Evolutionary conservation across 2,888 invertebrate genomes (phyloP).

Genomic region (Drosophila borealis): DNA sequence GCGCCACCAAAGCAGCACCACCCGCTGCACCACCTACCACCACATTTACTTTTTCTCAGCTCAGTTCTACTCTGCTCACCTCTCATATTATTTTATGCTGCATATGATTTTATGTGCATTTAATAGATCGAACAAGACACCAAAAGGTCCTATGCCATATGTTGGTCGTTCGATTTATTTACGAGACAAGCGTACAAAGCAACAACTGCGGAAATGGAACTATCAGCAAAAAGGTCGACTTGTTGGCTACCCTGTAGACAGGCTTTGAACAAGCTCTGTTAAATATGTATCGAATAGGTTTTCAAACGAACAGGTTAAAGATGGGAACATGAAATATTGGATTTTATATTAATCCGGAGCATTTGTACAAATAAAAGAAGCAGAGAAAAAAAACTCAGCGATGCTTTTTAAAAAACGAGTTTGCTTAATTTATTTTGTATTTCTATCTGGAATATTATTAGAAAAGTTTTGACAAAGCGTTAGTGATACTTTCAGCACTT

Average conservation of each 20-base stretch:
- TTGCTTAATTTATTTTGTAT: no score
- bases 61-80: slow-evolving; percentile 7
- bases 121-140: slow-evolving; percentile 66
- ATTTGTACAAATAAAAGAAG: no score
- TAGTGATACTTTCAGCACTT: no score
- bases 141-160: slow-evolving; percentile 37
- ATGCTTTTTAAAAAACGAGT: no score
- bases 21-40: slow-evolving; percentile 10
- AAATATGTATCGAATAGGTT: no score
- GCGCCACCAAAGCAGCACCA: slow-evolving; percentile 37
- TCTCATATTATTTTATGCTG: slow-evolving; percentile 37
- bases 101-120: slow-evolving; percentile 66
- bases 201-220: slow-evolving; percentile 17
- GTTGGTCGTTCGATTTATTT: slow-evolving; percentile 48
- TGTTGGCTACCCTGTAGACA: background rate
- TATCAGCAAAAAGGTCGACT: background rate
- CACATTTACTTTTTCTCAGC: background rate
- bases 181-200: slow-evolving; percentile 30
- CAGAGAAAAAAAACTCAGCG: no score
- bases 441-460: no score
- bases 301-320: no score
- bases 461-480: no score
- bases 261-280: background rate
- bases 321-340: no score
- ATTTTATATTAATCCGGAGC: no score